These are phyloP conservation scores for Heliconius nattereri DNA, from an alignment of 1,140 invertebrate genomes.

Conservation along the genomic window DNA sequence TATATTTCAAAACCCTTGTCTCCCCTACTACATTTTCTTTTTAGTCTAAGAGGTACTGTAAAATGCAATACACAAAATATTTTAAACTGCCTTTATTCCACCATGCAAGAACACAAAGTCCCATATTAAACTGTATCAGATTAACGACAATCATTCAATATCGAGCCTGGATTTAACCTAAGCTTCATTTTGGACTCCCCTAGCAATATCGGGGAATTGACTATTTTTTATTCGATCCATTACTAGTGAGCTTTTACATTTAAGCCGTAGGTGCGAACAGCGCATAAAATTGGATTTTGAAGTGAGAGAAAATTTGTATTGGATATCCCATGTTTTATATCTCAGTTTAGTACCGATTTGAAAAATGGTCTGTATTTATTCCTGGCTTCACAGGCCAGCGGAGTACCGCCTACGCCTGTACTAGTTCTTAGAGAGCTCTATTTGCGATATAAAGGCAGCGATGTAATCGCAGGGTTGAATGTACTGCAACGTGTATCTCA, in stretches of 20 bases:
- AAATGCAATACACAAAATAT: background rate
- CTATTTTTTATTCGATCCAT: constrained; percentile 29
- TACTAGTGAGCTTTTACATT: constrained; percentile 26
- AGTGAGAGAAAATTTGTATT: constrained; percentile 26
- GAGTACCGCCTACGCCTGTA: constrained; percentile 23
- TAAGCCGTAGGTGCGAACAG: constrained; percentile 36
- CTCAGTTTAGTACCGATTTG: constrained; percentile 26
- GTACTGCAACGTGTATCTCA: background rate
- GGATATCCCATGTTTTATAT: constrained; percentile 34
- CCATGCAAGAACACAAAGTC: background rate
- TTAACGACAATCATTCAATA: constrained; percentile 15
- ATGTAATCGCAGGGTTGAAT: background rate
- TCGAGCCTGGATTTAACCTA: constrained; percentile 21
- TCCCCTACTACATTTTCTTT: background rate
- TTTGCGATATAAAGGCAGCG: background rate
- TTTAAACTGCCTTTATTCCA: background rate
- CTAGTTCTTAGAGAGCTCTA: constrained; percentile 5
- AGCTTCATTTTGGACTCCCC: constrained; percentile 24
- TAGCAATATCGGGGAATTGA: constrained; percentile 27
- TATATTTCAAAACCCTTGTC: no score
- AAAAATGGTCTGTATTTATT: constrained; percentile 21
- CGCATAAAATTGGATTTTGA: constrained; percentile 35
- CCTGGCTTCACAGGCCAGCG: constrained; percentile 16
- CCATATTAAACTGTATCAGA: constrained; percentile 19
- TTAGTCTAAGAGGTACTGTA: background rate